Conservation (phyloP, 2,797 vertebrate species). For the Gymnoscopelus braueri region DNA sequence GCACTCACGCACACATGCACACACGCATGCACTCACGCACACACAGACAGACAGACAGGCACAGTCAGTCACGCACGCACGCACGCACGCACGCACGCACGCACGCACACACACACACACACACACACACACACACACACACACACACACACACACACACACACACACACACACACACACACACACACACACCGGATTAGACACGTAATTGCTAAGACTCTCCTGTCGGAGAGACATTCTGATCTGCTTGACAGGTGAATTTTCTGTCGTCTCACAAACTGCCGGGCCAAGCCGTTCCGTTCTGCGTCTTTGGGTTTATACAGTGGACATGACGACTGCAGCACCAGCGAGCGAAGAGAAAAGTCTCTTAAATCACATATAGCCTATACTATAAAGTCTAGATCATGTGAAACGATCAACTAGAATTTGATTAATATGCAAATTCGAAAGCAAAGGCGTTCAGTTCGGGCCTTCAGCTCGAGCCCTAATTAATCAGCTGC, state of each 20-base stretch:
- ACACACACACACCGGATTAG: constrained; percentile 16
- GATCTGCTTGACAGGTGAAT: constrained; percentile 87
- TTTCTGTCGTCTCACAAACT: constrained; percentile 91
- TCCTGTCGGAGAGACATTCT: constrained; percentile 84
- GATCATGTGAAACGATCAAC: constrained; percentile 95
- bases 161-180: constrained; percentile 11
- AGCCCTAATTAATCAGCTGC: constrained; percentile 99
- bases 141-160: constrained; percentile 15
- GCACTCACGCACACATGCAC: too few species aligned
- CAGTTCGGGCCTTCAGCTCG: constrained; percentile 98
- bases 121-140: too few species aligned
- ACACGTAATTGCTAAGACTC: constrained; percentile 23
- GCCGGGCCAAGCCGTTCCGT: constrained; percentile 84
- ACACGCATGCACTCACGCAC: too few species aligned
- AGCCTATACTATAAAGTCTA: constrained; percentile 48
- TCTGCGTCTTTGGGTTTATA: constrained; percentile 91
- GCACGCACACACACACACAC: too few species aligned
- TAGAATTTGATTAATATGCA: constrained; percentile 99
- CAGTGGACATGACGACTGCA: constrained; percentile 86
- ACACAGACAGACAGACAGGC: too few species aligned
- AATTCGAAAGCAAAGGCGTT: constrained; percentile 94
- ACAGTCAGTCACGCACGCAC: too few species aligned
- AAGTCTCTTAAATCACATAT: constrained; percentile 83
- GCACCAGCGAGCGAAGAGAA: constrained; percentile 75
- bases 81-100: too few species aligned